Evolutionary conservation across 35 echinoderm and acorn worm species (phyloP).

Genomic region (Strongylocentrotus purpuratus): DNA sequence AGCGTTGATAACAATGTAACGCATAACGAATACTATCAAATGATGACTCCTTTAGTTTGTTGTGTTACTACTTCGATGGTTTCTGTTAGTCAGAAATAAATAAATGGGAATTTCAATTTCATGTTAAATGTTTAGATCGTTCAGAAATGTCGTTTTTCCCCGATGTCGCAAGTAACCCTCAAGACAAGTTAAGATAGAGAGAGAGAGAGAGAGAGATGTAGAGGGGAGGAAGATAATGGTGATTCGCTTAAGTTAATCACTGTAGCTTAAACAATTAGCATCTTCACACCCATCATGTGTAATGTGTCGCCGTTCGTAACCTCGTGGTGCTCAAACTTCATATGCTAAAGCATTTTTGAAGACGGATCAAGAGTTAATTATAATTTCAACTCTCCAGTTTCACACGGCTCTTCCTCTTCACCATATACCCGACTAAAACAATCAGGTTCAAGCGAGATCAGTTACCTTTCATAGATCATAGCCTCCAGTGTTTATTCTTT

Average conservation of each 20-base stretch:
- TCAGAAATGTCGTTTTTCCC: too few species aligned
- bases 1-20: too few species aligned
- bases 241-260: not conserved
- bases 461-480: not conserved
- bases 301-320: not conserved
- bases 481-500: slow-evolving; percentile 9
- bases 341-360: not conserved
- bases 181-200: too few species aligned
- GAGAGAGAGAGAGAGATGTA: too few species aligned
- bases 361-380: not conserved
- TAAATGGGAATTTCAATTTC: too few species aligned
- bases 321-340: not conserved
- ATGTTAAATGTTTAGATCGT: too few species aligned
- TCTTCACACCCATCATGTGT: not conserved
- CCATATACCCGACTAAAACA: not conserved
- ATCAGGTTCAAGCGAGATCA: not conserved
- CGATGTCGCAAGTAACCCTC: too few species aligned
- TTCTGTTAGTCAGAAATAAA: too few species aligned
- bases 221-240: not conserved
- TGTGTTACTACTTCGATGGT: too few species aligned
- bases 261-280: not conserved
- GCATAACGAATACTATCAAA: too few species aligned
- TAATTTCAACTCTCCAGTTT: not conserved
- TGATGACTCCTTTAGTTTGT: too few species aligned
- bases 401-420: not conserved